These are phyloP conservation scores for Zootoca vivipara DNA, from an alignment of 2,113 vertebrate species.

Conservation along the genomic window DNA sequence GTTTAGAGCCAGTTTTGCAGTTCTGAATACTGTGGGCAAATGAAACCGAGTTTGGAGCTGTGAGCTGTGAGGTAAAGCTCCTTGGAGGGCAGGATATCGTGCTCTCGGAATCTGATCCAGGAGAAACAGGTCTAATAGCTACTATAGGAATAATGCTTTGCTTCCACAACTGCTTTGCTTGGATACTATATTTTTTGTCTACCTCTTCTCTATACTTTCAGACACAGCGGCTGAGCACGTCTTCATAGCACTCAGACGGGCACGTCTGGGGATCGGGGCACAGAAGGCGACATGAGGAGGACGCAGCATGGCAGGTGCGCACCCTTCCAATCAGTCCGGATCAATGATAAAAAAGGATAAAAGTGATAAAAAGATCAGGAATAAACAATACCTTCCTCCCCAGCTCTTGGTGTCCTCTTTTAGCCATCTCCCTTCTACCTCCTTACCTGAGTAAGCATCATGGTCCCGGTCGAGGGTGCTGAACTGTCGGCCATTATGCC, in stretches of 20 bases:
- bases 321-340: no score
- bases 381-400: not conserved
- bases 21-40: no score
- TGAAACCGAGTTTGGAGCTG: no score
- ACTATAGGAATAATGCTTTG: not conserved
- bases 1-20: not conserved
- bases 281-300: no score
- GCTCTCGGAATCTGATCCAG: not conserved
- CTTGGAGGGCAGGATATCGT: not conserved
- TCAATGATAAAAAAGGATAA: not conserved
- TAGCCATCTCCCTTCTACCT: not conserved
- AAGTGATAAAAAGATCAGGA: not conserved
- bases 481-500: conserved; percentile 91
- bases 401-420: not conserved
- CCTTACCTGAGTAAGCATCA: conserved; percentile 84
- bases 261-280: no score
- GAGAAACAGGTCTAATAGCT: not conserved
- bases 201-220: no score
- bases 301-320: no score
- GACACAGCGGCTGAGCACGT: no score
- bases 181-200: no score
- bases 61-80: not conserved
- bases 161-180: no score
- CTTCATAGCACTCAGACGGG: no score
- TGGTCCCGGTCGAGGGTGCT: conserved; percentile 89